Conservation (phyloP, 2,113 vertebrate species). For the Phylloscopus whistleri region DNA sequence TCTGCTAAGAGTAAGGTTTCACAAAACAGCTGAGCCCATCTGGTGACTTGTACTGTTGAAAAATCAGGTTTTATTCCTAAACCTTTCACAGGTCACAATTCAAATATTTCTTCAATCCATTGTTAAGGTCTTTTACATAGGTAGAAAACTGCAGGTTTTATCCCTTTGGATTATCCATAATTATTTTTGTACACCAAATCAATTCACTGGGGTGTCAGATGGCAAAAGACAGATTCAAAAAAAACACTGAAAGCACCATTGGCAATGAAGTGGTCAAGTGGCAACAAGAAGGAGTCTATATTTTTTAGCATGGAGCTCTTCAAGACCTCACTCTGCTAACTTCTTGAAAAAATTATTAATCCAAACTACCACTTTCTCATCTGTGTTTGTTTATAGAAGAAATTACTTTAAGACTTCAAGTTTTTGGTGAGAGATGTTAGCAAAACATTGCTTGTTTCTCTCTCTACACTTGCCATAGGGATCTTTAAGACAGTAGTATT, state of each 20-base stretch:
- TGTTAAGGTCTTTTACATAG: background rate
- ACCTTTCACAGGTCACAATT: background rate
- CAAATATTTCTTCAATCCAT: background rate
- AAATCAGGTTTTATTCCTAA: background rate
- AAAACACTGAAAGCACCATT: background rate
- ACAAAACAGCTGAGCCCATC: constrained; percentile 13
- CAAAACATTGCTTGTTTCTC: background rate
- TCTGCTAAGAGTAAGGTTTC: background rate
- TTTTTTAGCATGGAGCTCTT: background rate
- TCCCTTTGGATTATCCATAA: background rate
- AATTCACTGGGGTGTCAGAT: background rate
- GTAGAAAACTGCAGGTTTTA: background rate
- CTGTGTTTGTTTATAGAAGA: background rate
- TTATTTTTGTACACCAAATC: background rate
- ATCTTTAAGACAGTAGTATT: background rate
- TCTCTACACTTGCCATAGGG: background rate
- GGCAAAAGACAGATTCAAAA: background rate
- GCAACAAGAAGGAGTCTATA: background rate
- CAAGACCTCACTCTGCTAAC: background rate
- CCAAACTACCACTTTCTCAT: background rate
- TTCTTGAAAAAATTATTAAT: background rate
- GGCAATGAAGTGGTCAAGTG: background rate
- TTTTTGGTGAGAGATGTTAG: background rate
- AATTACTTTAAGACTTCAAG: background rate
- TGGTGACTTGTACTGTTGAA: background rate